These are phyloP conservation scores for human DNA, from an alignment of 2,113 vertebrate species.

Conservation along the genomic window DNA sequence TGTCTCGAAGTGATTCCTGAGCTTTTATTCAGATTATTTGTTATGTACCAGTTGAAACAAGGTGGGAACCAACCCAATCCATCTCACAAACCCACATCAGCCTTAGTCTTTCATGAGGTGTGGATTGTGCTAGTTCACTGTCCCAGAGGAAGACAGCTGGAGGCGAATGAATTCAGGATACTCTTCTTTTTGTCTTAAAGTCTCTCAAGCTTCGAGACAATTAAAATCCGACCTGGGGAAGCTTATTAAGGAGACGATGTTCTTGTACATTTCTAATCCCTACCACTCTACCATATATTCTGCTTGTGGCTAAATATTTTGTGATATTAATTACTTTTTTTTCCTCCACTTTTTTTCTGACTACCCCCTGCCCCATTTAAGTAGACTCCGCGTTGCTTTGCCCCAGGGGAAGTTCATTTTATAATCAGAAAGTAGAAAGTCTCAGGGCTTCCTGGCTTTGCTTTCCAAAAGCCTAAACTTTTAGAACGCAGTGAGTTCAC, in stretches of 20 bases:
- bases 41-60: conserved; percentile 27
- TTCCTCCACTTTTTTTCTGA: neutral
- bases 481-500: neutral
- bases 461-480: conserved; percentile 20
- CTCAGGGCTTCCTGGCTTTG: neutral
- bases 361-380: neutral
- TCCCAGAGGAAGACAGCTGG: neutral
- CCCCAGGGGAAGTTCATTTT: neutral
- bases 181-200: neutral
- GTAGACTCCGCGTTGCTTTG: neutral
- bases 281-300: neutral
- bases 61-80: neutral
- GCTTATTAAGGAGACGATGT: neutral
- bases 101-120: neutral
- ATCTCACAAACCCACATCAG: neutral
- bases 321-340: neutral
- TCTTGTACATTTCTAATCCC: neutral
- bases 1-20: conserved; percentile 27
- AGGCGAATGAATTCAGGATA: neutral
- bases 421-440: neutral
- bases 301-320: conserved; percentile 15
- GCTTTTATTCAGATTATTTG: conserved; percentile 41
- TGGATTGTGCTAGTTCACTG: neutral
- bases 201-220: neutral
- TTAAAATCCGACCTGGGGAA: neutral